Evolutionary conservation across 1,140 invertebrate species (phyloP).

Genomic region (Steinernema feltiae): DNA sequence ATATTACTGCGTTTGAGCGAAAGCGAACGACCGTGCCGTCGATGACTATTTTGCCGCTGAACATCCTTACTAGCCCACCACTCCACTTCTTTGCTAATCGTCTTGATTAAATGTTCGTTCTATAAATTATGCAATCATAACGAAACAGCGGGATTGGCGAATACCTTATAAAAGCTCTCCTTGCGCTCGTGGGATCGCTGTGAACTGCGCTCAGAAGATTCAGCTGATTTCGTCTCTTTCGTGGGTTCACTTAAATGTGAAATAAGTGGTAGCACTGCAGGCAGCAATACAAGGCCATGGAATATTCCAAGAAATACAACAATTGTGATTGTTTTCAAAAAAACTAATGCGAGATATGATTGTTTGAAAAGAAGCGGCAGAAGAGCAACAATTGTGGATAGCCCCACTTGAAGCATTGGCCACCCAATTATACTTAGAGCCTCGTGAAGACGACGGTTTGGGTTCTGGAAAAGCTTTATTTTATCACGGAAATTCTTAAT

Average conservation of each 20-base stretch:
- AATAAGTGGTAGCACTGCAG: slow-evolving; percentile 45
- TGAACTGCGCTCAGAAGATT: slow-evolving; percentile 41
- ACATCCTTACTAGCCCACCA: slow-evolving; percentile 21
- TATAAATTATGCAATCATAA: slow-evolving; percentile 17
- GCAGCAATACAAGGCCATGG: slow-evolving; percentile 48
- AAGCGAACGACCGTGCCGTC: slow-evolving; percentile 7
- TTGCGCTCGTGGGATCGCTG: slow-evolving; percentile 48
- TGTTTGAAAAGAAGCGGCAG: slow-evolving; percentile 52
- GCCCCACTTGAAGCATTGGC: slow-evolving; percentile 54
- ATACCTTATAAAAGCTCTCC: slow-evolving; percentile 48
- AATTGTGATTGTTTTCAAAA: slow-evolving; percentile 52
- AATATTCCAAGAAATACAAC: slow-evolving; percentile 56
- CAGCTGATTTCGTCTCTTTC: slow-evolving; percentile 6
- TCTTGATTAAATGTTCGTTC: slow-evolving; percentile 38
- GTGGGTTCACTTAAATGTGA: slow-evolving; percentile 16
- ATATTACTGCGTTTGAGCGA: slow-evolving; percentile 24
- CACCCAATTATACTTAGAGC: slow-evolving; percentile 50
- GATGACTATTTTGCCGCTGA: slow-evolving; percentile 12
- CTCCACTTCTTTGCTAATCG: slow-evolving; percentile 26
- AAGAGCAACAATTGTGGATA: slow-evolving; percentile 55
- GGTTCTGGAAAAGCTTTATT: slow-evolving; percentile 37
- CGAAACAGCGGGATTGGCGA: not conserved
- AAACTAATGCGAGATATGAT: slow-evolving; percentile 52
- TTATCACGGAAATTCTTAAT: slow-evolving; percentile 9
- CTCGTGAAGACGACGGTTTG: slow-evolving; percentile 42